Evolutionary conservation across 2,888 invertebrate species (phyloP), one percentile per base, ranked within the genome.

Genomic region (Icerya purchasi): DNA sequence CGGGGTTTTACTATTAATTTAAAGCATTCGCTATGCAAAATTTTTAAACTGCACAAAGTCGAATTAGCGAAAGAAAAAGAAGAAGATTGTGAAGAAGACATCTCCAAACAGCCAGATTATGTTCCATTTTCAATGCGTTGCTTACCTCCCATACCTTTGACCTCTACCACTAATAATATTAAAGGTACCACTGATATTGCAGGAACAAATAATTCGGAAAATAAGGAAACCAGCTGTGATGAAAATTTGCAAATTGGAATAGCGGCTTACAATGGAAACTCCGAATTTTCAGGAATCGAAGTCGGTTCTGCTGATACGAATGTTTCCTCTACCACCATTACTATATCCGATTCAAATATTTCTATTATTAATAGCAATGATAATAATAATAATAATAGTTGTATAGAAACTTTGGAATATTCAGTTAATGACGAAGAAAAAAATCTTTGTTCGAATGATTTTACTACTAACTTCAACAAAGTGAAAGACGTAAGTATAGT

Each of bases 381-480:
- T n/a, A n/a, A n/a, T n/a, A n/a, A n/a, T n/a, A n/a, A n/a, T n/a
- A n/a, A n/a, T n/a, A n/a, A n/a, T n/a, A n/a, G n/a, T n/a, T n/a
- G n/a, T n/a, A n/a, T n/a, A n/a, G n/a, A n/a, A n/a, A n/a, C n/a
- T n/a, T n/a, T n/a, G n/a, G n/a, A n/a, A n/a, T 64, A 68, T 64
- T 68, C 74, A 3, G 54, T 20, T 25, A n/a, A 50, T 18, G 22
- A 50, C 22, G 58, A 21, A 19, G 66, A 64, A 51, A 76, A 77
- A 63, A 67, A 68, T 65, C 53, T 22, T 18, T 65, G 74, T 69
- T 75, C 79, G 52, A 79, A 84, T 73, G 90, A 91, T 72, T 91
- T 91, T 72, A 87, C 90, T 51, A 84, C 87, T 24, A 91, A 89
- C 66, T 88, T 92, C 68, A 86, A 90, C 71, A 87, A 86, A 77